Evolutionary conservation across 2,797 vertebrate genomes (phyloP), one percentile per base, ranked within the genome.

Genomic region (Typhlichthys eigenmanni): DNA sequence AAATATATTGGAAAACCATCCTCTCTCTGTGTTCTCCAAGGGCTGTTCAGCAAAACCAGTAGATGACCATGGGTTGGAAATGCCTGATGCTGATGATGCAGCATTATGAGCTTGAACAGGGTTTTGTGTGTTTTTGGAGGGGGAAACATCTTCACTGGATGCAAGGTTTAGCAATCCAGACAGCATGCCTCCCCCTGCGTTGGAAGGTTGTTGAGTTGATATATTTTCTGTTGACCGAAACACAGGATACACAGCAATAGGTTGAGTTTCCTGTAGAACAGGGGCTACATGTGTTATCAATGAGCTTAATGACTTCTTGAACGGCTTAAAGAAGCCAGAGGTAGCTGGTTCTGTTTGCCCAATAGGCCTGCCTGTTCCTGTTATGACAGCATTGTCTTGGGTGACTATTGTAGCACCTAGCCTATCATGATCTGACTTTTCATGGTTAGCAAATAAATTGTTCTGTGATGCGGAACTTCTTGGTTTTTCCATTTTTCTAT

Each of bases 251-350:
- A 93, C 93, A 74, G 77, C 85, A 24, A 88, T 61, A 51, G 83
- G 87, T 49, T 11, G 71, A 61, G 88, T 82, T 82, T 74, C 91
- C 80, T 86, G 92, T 75, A 79, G 86, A 73, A 90, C 32, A 7
- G 89, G 86, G 1, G 74, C 58, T 65, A 90, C 80, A 76, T 90
- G 85, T 73, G 91, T 80, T 47, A 97, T 91, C 55, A 97, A 69
- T 5, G 95, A 95, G 85, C 92, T 95, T 58, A 96, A 84, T 14
- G 95, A 96, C 73, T 95, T 98, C 67, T 90, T 95, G 13, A 98
- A 92, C 4, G 95, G 95, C 57, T 87, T 93, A 68, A 97, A 94
- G 69, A 97, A 94, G 73, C 90, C 80, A 60, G 73, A 72, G 64
- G 80, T 88, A 69, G 79, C 56, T 53, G 80, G 47, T 55, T 67